Evolutionary conservation across 2,113 vertebrate genomes (phyloP).

Genomic region (Mionectes macconnelli): DNA sequence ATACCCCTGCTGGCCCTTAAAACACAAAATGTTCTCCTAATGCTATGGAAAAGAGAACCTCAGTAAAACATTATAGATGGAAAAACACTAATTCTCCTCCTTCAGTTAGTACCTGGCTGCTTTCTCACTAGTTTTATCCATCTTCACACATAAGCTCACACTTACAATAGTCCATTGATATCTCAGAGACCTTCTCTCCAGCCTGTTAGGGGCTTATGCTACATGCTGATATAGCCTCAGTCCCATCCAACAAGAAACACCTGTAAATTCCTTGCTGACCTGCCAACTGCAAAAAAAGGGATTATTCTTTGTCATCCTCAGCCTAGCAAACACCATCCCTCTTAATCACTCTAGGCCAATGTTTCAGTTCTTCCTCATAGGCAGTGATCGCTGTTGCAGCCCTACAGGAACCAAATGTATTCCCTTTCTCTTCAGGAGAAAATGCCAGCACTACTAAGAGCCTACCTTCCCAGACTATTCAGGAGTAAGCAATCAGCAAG

Average conservation of each 20-base stretch:
- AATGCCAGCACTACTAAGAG: background rate
- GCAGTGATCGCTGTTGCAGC: background rate
- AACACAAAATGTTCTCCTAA: background rate
- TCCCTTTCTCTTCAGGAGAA: background rate
- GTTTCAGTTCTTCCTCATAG: background rate
- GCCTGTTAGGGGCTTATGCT: background rate
- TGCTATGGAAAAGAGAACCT: background rate
- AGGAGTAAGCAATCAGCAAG: background rate
- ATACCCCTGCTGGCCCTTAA: background rate
- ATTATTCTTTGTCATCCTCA: background rate
- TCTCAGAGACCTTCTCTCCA: background rate
- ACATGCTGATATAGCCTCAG: background rate
- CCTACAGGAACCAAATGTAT: background rate
- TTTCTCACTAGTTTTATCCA: background rate
- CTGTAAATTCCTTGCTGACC: background rate
- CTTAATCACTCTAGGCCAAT: background rate
- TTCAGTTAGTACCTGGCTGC: background rate
- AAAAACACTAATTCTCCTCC: background rate
- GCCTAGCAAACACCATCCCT: background rate
- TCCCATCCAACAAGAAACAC: background rate
- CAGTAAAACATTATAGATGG: background rate
- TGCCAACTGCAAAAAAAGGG: background rate
- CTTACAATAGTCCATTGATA: rapidly evolving
- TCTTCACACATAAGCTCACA: background rate
- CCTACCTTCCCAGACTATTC: background rate